Conservation (phyloP, 2,113 vertebrate species). For the Phoenicopterus ruber region DNA sequence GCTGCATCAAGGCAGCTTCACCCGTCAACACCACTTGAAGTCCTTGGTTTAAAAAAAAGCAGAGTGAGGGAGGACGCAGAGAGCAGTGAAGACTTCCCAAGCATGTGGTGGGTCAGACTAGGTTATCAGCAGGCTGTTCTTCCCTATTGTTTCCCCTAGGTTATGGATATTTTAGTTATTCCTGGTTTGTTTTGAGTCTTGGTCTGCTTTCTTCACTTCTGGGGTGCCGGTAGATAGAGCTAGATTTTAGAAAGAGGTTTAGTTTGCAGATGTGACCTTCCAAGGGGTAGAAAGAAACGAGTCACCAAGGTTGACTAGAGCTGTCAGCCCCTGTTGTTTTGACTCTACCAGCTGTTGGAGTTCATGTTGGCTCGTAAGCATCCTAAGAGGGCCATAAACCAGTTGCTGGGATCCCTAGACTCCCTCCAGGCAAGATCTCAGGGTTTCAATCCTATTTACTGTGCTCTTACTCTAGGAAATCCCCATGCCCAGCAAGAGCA, state of each 20-base stretch:
- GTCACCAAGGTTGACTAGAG: neutral
- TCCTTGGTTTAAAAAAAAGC: neutral
- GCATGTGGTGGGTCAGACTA: neutral
- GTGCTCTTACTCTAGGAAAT: neutral
- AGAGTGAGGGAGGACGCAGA: neutral
- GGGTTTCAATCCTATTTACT: neutral
- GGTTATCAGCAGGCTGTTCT: conserved; percentile 4
- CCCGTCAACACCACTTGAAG: neutral
- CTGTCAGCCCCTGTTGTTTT: neutral
- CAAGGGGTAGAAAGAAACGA: neutral
- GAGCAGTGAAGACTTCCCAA: conserved; percentile 1
- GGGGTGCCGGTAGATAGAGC: neutral
- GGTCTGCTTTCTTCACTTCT: conserved; percentile 34
- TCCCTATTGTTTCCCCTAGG: neutral
- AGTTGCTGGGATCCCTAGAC: neutral
- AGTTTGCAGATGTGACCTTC: neutral
- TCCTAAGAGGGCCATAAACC: neutral
- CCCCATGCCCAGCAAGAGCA: neutral
- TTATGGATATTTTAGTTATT: neutral
- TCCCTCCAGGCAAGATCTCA: neutral
- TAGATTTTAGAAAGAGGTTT: neutral
- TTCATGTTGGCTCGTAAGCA: neutral
- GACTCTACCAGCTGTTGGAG: neutral
- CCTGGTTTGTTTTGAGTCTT: neutral
- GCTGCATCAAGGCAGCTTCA: neutral